These are phyloP conservation scores for Spodoptera litura DNA, from an alignment of 1,140 invertebrate species.

Conservation along the genomic window DNA sequence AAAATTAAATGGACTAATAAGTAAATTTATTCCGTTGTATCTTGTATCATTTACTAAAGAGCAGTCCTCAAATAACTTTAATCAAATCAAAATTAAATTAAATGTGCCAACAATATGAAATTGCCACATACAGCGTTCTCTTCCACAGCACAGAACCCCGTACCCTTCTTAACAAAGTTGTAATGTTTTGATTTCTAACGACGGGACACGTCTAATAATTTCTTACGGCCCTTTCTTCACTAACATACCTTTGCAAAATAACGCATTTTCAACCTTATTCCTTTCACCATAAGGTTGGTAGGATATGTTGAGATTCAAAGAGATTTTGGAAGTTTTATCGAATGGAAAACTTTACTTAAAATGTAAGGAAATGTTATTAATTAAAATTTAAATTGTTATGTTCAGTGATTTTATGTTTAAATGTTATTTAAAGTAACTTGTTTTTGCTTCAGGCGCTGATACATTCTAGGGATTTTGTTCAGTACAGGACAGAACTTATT, in stretches of 20 bases:
- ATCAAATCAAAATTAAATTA: background rate
- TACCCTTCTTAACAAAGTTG: constrained; percentile 62
- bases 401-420: background rate
- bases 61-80: too few relatives aligned
- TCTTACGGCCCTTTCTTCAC: constrained; percentile 55
- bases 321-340: constrained; percentile 59
- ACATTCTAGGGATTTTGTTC: too few relatives aligned
- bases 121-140: constrained; percentile 53
- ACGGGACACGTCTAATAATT: constrained; percentile 75
- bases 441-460: too few relatives aligned
- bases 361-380: constrained; percentile 54
- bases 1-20: too few relatives aligned
- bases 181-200: constrained; percentile 77
- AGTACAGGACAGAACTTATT: too few relatives aligned
- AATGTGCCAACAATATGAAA: background rate
- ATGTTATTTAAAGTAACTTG: background rate
- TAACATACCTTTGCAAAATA: constrained; percentile 3
- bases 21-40: too few relatives aligned
- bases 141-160: constrained; percentile 4
- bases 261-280: constrained; percentile 49
- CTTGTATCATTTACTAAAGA: too few relatives aligned
- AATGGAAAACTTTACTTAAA: constrained; percentile 59
- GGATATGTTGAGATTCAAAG: constrained; percentile 43
- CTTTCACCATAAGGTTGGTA: constrained; percentile 22
- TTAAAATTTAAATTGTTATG: constrained; percentile 44